Evolutionary conservation across 1,140 invertebrate species (phyloP), one percentile per base, ranked within the genome.

Genomic region (Hylaeus volcanicus): DNA sequence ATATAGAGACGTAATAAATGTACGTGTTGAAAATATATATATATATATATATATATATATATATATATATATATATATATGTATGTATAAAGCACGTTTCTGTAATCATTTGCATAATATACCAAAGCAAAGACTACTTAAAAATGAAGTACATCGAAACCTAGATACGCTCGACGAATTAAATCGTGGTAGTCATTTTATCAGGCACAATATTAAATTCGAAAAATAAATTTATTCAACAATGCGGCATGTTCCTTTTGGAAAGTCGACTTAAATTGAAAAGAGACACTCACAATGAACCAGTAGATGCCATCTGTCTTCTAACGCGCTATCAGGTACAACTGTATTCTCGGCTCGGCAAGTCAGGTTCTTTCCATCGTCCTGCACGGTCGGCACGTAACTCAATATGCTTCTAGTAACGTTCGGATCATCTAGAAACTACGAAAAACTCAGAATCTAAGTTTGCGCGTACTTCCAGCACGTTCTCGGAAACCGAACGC

Each of bases 301-400:
- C 76, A 93, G 89, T 37, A 95, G 90, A 15, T 89, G 91, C 92
- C 92, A 93, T 39, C 83, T 92, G 75, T 94, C 94, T 71, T 94
- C 94, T 43, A 94, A 89, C 5, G 92, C 92, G 80, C 94, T 94
- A 55, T 91, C 87, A 39, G 90, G 90, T 58, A 92, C 88, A 51
- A 88, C 79, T n/a, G 89, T 85, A 89, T 96, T 96, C 90, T 96
- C 95, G 0, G 96, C 96, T 75, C 95, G 92, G 86, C 96, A 96
- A 51, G 95, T 96, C 81, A 96, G 93, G 69, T 93, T 93, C 88
- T 95, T 96, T 14, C 95, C 95, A 82, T 96, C 95, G 89, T 96
- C 96, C 76, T 95, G 94, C 77, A 96, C 95, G 12, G 94, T 94
- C 43, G 96, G 95, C 11, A 94, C 94, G 86, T 96, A 95, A 77